Evolutionary conservation across 2,113 vertebrate species (phyloP).

Genomic region (Loxodonta africana): DNA sequence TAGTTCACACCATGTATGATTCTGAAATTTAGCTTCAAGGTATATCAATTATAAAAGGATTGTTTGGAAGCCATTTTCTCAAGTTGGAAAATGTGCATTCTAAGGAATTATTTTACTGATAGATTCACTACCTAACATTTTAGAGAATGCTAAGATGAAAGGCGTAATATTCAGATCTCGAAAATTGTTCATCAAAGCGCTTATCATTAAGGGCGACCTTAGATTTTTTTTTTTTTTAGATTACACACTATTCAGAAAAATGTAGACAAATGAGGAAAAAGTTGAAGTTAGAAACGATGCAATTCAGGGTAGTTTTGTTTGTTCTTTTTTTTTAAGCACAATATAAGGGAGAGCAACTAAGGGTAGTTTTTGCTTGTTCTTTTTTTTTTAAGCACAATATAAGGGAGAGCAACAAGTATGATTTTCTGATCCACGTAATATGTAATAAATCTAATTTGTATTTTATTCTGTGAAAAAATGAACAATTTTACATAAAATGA

Average conservation of each 20-base stretch:
- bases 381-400: neutral
- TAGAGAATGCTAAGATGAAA: neutral
- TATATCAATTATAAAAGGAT: neutral
- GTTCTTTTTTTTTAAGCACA: neutral
- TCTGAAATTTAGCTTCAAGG: neutral
- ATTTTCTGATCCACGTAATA: neutral
- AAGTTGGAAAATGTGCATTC: neutral
- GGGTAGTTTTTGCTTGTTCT: neutral
- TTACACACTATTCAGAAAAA: neutral
- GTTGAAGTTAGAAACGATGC: neutral
- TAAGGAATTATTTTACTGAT: neutral
- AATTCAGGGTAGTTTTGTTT: neutral
- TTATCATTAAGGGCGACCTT: neutral
- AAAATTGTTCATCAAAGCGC: neutral
- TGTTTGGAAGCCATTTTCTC: neutral
- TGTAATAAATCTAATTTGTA: neutral
- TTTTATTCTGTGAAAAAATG: slow-evolving; percentile 8
- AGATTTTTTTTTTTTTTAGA: neutral
- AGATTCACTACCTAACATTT: neutral
- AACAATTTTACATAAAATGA: neutral
- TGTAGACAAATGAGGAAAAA: neutral
- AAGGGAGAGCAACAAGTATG: neutral
- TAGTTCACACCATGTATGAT: neutral
- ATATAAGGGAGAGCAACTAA: neutral
- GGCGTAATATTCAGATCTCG: neutral